Evolutionary conservation across 2,888 invertebrate species (phyloP), one percentile per base, ranked within the genome.

Genomic region (Uloborus plumipes): DNA sequence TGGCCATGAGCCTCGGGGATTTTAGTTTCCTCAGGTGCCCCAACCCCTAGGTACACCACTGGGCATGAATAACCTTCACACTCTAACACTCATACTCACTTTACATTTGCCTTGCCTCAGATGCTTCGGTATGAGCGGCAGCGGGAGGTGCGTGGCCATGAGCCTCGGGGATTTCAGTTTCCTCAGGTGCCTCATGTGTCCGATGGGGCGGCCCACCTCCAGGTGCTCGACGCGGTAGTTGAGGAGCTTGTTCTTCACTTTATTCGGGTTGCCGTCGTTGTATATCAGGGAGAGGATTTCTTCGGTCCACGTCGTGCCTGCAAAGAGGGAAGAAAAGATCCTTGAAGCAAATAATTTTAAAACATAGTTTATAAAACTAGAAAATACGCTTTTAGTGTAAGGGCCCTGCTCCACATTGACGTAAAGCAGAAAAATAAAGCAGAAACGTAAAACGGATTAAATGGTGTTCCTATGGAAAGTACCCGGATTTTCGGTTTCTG

Each of bases 271-370:
- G 15, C 88, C 89, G 62, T 88, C 87, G 83, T 89, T 87, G 86
- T 87, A 86, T 15, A 90, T 87, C 47, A 89, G 86, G 85, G 89
- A 90, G 0, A 89, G 86, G 16, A 90, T 87, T 84, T 90, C 90
- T 72, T 89, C 89, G 70, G 89, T 87, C 90, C 90, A 90, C 16
- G 90, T 90, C 26, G 89, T 90, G 14, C 90, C 90, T 90, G 78
- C 0, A 85, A 80, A 39, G 22, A 79, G n/a, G 58, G 66, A 31
- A 77, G n/a, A 22, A 66, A 26, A 65, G n/a, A 65, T 65, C 26
- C 26, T 26, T 26, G 4, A 2, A 26, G 26, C 18, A 53, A 53
- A n/a, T n/a, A n/a, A n/a, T n/a, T n/a, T n/a, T n/a, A n/a, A n/a
- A n/a, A n/a, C n/a, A n/a, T n/a, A n/a, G n/a, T n/a, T n/a, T n/a